Conservation (phyloP, 2,797 vertebrate species). For the Pelobates cultripes region DNA sequence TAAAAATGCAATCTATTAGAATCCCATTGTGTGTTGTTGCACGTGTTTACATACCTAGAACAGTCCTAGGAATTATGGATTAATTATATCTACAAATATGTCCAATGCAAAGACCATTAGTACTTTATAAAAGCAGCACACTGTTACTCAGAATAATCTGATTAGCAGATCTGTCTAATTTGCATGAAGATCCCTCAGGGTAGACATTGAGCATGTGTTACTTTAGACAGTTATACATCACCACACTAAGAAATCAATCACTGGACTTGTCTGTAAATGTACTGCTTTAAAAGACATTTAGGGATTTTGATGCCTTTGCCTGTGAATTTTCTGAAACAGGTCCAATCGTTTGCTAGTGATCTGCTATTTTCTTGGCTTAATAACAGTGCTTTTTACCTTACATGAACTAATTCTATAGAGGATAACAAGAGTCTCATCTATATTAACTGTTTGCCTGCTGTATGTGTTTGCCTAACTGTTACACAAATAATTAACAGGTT, state of each 20-base stretch:
- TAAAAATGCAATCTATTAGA: slow-evolving; percentile 14
- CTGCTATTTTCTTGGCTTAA: background rate
- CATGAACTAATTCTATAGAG: slow-evolving; percentile 14
- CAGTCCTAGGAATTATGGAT: slow-evolving; percentile 26
- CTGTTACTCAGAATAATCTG: slow-evolving; percentile 53
- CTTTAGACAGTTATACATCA: slow-evolving; percentile 57
- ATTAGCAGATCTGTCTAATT: slow-evolving; percentile 56
- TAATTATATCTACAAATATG: slow-evolving; percentile 39
- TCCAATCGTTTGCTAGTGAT: slow-evolving; percentile 23
- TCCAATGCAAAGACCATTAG: slow-evolving; percentile 40
- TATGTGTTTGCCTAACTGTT: too few relatives aligned
- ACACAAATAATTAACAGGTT: too few relatives aligned
- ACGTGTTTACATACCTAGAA: background rate
- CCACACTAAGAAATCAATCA: slow-evolving; percentile 56
- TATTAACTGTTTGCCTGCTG: too few relatives aligned
- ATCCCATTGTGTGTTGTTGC: slow-evolving; percentile 6
- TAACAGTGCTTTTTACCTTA: slow-evolving; percentile 28
- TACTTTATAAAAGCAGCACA: slow-evolving; percentile 43
- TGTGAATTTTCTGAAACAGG: slow-evolving; percentile 44
- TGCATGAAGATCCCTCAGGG: slow-evolving; percentile 54
- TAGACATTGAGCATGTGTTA: slow-evolving; percentile 57
- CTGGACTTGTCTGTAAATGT: slow-evolving; percentile 42
- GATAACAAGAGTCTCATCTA: too few relatives aligned
- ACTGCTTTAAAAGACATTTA: slow-evolving; percentile 34
- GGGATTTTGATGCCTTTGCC: slow-evolving; percentile 30